Base-by-base conservation (phyloP, 92 coral and sea anemone genomes). In the Ricordea florida region DNA sequence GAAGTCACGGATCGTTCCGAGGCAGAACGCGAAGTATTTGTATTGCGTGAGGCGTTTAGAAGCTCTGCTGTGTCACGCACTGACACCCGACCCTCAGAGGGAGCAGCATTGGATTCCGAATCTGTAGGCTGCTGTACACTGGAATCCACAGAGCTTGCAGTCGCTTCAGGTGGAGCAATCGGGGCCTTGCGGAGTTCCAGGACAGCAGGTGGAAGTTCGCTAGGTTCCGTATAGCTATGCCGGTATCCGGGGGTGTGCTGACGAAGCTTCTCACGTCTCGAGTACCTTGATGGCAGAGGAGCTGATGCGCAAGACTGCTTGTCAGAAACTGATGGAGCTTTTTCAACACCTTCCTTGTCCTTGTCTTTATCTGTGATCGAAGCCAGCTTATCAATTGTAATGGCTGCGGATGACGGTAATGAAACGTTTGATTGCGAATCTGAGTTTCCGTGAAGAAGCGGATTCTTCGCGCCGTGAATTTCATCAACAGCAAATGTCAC, bases 361-460 rank as follows among this genome's bases (percentile, higher is more conserved):
- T 61, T n/a, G 44, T 37, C 80, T 24, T 69, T 59, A 30, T 58
- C 85, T 20, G 44, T 46, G 57, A 53, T 8, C 4, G 35, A 40
- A 16, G 41, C 47, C 25, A 81, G 76, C 32, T 84, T 82, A 33
- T 91, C 93, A 58, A 92, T 78, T 42, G 92, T 85, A 22, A 94
- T 79, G 24, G 87, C 97, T 5, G 99, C 99, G 0, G 97, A 96
- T 6, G 93, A 92, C 2, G 97, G 97, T 14, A 96, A 51, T 0
- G 99, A 92, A 1, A 92, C 97, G 51, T 92, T 91, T 4, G 97
- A 87, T 31, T 84, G 84, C 5, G 85, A 69, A 53, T 92, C 99
- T 7, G 94, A 87, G 14, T 79, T 87, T 32, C 57, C 75, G 11
- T 66, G 62, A 10, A 77, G 43, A 27, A 65, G 49, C 20, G 74